phyloP scores from a whole-genome alignment of 2,113 vertebrate species.

The Pholis gunnellus region DNA sequence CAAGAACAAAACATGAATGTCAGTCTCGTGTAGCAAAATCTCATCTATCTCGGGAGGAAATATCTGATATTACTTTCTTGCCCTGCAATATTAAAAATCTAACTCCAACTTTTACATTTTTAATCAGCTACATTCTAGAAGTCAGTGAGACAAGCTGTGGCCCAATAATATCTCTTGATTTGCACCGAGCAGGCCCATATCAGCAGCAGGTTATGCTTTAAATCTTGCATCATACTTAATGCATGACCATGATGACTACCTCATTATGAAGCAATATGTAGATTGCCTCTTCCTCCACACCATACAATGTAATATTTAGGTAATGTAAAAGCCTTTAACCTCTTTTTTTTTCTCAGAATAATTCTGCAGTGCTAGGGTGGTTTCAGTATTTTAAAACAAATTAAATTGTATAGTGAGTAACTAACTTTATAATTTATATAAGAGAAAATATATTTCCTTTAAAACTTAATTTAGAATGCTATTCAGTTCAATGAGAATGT shows the following conservation, averaged over 20 bases:
- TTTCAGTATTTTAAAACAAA: conserved; percentile 7
- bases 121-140: conserved; percentile 61
- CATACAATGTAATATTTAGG: conserved; percentile 43
- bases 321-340: conserved; percentile 46
- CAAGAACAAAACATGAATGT: conserved; percentile 9
- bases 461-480: neutral
- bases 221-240: conserved; percentile 67
- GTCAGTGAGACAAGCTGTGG: conserved; percentile 51
- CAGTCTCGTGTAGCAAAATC: conserved; percentile 13
- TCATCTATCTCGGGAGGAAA: conserved; percentile 19
- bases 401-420: neutral
- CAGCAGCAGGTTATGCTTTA: conserved; percentile 61
- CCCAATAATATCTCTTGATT: conserved; percentile 56
- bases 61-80: conserved; percentile 32
- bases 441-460: neutral
- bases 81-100: conserved; percentile 48
- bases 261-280: conserved; percentile 60
- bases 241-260: conserved; percentile 58
- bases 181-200: conserved; percentile 52
- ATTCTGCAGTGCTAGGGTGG: neutral
- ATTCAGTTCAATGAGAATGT: neutral
- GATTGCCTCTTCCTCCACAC: conserved; percentile 24
- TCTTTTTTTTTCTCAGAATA: neutral
- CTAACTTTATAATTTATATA: neutral
- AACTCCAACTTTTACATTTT: conserved; percentile 52